Base-by-base conservation (phyloP, 2,113 vertebrate species). In the human region DNA sequence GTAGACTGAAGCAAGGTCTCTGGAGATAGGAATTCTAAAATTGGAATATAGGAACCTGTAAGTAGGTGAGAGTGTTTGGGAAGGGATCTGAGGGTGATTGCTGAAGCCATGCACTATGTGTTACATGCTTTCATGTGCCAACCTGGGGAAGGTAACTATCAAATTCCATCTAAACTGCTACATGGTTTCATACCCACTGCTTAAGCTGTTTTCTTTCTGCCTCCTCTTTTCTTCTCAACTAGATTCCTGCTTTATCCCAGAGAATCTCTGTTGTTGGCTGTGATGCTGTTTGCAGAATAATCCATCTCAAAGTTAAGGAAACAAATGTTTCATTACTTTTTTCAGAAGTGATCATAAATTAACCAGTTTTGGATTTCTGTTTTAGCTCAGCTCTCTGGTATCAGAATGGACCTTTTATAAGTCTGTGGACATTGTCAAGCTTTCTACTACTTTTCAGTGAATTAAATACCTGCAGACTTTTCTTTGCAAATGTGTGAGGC, bases 21-120 rank as follows among this genome's bases (percentile, higher is more conserved):
- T 18, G 52, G 32, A 86, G 22, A 68, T 17, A 18, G 1, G 1
- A 3, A 20, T 43, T 90, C 20, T 85, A 72, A 72, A 81, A 18
- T 16, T 18, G 35, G 5, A 25, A 2, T 1, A 8, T 4, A 38
- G 11, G 3, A 17, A 16, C 4, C 32, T 57, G 1, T 30, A n/a
- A 50, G 20, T 55, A 87, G 27, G 22, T 11, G 16, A 5, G 8
- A 35, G 5, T 64, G 1, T 57, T 8, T 6, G 22, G 17, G 55
- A 89, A 22, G 9, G 8, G 40, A 83, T 50, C 11, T 32, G 9
- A 32, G 45, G 8, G 3, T 1, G 30, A 23, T n/a, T 50, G 22
- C 11, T 45, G 61, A 82, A 17, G 6, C 8, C 8, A 8, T n/a
- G 5, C 6, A 2, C 32, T 43, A 18, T 27, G 30, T 57, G 52